Conservation (phyloP, 1,140 invertebrate species). For the Leptinotarsa defecta region DNA sequence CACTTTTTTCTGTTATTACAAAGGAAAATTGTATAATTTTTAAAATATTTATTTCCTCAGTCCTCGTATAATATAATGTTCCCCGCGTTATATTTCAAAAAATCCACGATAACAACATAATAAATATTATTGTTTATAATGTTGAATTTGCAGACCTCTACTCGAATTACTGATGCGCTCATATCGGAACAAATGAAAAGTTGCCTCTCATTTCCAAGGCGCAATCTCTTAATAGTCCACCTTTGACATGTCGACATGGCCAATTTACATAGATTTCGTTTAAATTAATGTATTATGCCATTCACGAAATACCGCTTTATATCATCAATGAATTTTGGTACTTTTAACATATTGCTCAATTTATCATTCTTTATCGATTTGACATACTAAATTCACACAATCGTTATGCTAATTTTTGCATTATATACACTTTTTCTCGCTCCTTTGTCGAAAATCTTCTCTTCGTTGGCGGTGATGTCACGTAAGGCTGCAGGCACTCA, state of each 20-base stretch:
- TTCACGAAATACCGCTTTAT: slow-evolving; percentile 1
- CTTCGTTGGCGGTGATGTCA: no score
- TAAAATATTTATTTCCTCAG: no score
- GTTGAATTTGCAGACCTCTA: background rate
- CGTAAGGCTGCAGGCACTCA: no score
- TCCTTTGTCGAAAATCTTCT: no score
- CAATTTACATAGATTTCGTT: background rate
- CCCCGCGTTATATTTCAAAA: background rate
- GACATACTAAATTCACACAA: no score
- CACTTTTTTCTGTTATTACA: no score
- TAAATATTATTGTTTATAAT: slow-evolving; percentile 7
- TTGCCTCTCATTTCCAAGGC: background rate
- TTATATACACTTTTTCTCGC: no score
- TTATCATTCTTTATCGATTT: no score
- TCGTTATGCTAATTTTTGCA: no score
- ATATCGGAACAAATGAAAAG: slow-evolving; percentile 3
- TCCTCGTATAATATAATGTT: no score
- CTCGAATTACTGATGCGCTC: background rate
- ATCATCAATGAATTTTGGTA: background rate
- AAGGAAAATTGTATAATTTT: no score
- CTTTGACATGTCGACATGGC: slow-evolving; percentile 2
- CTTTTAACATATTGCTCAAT: background rate
- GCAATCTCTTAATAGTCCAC: background rate
- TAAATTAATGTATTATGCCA: background rate
- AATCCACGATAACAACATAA: background rate